Percentiles rank a stretch among this genome's conserved stretches.
Evolutionary conservation across 2,888 invertebrate species (phyloP).

Genomic region (Euproctis similis): DNA sequence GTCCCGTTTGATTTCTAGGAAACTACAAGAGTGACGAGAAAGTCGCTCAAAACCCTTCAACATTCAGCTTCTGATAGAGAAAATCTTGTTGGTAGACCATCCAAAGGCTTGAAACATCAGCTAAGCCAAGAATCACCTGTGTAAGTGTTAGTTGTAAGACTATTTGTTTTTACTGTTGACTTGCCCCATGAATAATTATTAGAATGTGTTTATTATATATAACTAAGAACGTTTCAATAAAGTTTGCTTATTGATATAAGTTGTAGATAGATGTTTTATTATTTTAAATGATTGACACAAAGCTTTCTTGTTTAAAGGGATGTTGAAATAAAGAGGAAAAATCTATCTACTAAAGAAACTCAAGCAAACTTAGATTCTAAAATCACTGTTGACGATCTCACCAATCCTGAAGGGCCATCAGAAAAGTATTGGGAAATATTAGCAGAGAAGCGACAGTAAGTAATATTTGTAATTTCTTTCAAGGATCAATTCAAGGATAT

Average conservation of each 20-base stretch:
- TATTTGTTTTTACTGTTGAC: too few relatives aligned
- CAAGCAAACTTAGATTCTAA: conserved; percentile 75
- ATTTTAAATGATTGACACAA: too few relatives aligned
- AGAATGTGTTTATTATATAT: too few relatives aligned
- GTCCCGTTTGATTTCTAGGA: conserved; percentile 26
- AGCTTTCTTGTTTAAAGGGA: conserved; percentile 49
- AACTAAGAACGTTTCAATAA: too few relatives aligned
- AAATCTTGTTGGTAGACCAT: conserved; percentile 82
- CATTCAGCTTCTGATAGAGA: conserved; percentile 83
- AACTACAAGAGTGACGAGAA: conserved; percentile 56
- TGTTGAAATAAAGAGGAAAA: conserved; percentile 65
- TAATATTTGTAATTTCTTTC: too few relatives aligned
- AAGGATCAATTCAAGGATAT: too few relatives aligned
- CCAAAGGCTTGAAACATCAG: conserved; percentile 67
- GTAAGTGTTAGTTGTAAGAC: conserved; percentile 55
- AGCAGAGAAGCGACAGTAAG: conserved; percentile 81
- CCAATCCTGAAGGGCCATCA: conserved; percentile 80
- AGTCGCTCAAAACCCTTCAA: conserved; percentile 85
- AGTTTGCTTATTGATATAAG: too few relatives aligned
- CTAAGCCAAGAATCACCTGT: conserved; percentile 65
- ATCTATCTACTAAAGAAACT: conserved; percentile 74
- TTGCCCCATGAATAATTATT: too few relatives aligned
- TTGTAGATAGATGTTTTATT: too few relatives aligned
- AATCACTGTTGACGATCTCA: conserved; percentile 81
- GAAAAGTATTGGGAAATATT: conserved; percentile 85